Evolutionary conservation across 2,888 invertebrate species (phyloP).

Genomic region (Branchellion lobata): DNA sequence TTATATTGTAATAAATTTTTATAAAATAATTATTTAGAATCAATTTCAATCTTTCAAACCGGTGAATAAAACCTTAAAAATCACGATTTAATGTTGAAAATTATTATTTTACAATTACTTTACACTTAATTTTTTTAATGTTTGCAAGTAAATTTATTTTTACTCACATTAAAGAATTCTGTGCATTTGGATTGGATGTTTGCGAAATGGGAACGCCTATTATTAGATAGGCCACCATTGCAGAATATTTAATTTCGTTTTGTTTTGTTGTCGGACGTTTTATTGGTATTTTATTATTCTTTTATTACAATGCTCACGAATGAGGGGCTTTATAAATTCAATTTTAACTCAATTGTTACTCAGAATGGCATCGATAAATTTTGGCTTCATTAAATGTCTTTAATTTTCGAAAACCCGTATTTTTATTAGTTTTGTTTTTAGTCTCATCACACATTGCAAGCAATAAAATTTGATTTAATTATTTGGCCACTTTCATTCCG

Average conservation of each 20-base stretch:
- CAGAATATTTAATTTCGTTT: slow-evolving; percentile 41
- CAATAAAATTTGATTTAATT: slow-evolving; percentile 8
- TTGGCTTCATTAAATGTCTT: neutral
- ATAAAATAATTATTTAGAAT: too few relatives aligned
- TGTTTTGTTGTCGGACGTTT: slow-evolving; percentile 40
- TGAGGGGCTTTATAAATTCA: slow-evolving; percentile 7
- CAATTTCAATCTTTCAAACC: too few relatives aligned
- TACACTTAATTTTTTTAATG: too few relatives aligned
- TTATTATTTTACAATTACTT: too few relatives aligned
- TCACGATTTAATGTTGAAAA: too few relatives aligned
- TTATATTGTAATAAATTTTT: too few relatives aligned
- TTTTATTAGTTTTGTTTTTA: slow-evolving; percentile 13
- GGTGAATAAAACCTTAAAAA: too few relatives aligned
- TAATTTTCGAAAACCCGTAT: slow-evolving; percentile 1
- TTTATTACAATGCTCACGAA: slow-evolving; percentile 24
- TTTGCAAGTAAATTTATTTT: slow-evolving; percentile 8
- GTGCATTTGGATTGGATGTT: neutral
- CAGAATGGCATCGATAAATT: neutral
- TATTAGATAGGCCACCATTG: slow-evolving; percentile 42
- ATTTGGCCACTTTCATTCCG: neutral
- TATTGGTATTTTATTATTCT: slow-evolving; percentile 43
- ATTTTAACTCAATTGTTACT: neutral
- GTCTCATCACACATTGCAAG: neutral
- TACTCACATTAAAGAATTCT: slow-evolving; percentile 10
- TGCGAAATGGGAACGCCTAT: slow-evolving; percentile 30